A percentile compares a stretch with the other conserved stretches of the same genome.
Conservation (phyloP, 2,888 invertebrate species). For the Eremobia ochroleuca region DNA sequence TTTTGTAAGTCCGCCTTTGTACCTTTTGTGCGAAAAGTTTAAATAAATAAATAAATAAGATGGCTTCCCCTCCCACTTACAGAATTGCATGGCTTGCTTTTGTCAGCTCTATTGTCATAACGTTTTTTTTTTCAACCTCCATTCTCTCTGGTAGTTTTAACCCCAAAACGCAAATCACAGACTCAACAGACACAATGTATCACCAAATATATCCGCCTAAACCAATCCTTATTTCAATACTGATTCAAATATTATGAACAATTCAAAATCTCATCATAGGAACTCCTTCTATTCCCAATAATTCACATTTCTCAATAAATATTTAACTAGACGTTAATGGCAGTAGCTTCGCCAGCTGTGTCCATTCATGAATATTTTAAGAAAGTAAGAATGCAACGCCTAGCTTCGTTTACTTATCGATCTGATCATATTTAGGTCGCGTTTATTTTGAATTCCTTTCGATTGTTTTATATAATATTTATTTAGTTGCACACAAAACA, state of each 20-base stretch:
- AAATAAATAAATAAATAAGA: no score
- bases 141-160: background rate
- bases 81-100: background rate
- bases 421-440: slow-evolving; percentile 20
- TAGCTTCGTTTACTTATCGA: slow-evolving; percentile 40
- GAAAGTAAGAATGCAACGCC: slow-evolving; percentile 65
- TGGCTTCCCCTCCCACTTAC: background rate
- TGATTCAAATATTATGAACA: slow-evolving; percentile 45
- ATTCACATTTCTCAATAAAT: slow-evolving; percentile 54
- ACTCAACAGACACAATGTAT: background rate
- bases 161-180: background rate
- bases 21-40: no score
- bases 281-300: slow-evolving; percentile 37
- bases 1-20: no score
- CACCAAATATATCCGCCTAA: background rate
- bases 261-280: slow-evolving; percentile 36
- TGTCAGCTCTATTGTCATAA: background rate
- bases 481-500: no score
- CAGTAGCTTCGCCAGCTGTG: slow-evolving; percentile 55
- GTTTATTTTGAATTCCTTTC: background rate
- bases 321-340: slow-evolving; percentile 55
- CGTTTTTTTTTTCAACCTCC: background rate
- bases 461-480: background rate
- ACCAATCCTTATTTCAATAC: slow-evolving; percentile 10
- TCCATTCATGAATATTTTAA: slow-evolving; percentile 67